These are phyloP conservation scores for Papilio gigon DNA, from an alignment of 2,888 invertebrate genomes.

Conservation along the genomic window DNA sequence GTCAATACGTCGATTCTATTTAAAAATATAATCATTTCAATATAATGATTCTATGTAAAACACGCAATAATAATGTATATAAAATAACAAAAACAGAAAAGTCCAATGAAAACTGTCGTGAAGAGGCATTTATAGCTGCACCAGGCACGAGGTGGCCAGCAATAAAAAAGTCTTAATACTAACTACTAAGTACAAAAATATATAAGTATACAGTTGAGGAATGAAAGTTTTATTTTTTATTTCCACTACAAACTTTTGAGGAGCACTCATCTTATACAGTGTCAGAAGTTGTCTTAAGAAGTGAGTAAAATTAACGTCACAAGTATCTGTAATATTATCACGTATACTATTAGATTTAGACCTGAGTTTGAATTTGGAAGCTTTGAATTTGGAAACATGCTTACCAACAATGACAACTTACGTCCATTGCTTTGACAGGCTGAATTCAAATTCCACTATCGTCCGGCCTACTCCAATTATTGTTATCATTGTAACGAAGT, in stretches of 20 bases:
- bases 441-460: constrained; percentile 31
- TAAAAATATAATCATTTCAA: not conserved
- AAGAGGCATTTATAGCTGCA: no score
- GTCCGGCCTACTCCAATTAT: constrained; percentile 27
- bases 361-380: constrained; percentile 26
- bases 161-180: no score
- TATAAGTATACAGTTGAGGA: not conserved
- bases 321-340: constrained; percentile 32
- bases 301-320: constrained; percentile 29
- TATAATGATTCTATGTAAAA: not conserved
- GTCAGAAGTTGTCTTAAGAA: constrained; percentile 25
- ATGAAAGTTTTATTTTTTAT: constrained; percentile 23
- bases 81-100: not conserved
- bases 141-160: no score
- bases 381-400: constrained; percentile 29
- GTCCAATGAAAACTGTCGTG: not conserved
- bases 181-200: not conserved
- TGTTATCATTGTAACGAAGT: constrained; percentile 16
- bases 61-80: not conserved
- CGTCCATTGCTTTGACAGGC: not conserved
- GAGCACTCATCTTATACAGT: constrained; percentile 36
- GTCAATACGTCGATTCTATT: not conserved
- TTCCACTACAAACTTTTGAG: constrained; percentile 24
- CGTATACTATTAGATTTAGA: constrained; percentile 36
- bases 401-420: constrained; percentile 18